Evolutionary conservation across 1,140 invertebrate species (phyloP).

Genomic region (Drosophila guanche): DNA sequence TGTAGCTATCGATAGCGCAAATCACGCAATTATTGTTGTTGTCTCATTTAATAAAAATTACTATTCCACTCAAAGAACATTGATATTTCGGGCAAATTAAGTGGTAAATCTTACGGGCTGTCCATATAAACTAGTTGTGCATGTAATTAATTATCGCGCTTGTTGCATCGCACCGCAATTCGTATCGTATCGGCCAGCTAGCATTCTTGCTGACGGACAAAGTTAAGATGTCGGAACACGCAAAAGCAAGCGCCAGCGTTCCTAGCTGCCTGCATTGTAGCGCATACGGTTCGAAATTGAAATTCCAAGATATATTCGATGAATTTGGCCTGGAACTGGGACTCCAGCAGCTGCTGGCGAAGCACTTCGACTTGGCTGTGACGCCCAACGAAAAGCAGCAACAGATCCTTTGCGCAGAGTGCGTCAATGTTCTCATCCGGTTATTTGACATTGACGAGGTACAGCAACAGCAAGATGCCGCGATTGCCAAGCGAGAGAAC

Average conservation of each 20-base stretch:
- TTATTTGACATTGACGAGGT: slow-evolving; percentile 71
- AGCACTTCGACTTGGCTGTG: slow-evolving; percentile 57
- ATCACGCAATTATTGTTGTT: no score
- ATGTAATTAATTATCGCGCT: not conserved
- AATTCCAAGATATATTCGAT: slow-evolving; percentile 74
- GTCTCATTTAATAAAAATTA: no score
- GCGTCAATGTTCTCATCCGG: slow-evolving; percentile 61
- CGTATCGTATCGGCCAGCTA: slow-evolving; percentile 42
- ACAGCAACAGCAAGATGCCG: slow-evolving; percentile 45
- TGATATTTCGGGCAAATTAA: no score
- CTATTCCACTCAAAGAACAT: no score
- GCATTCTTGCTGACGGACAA: slow-evolving; percentile 47
- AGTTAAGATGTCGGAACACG: slow-evolving; percentile 74
- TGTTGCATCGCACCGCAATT: not conserved
- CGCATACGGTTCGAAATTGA: slow-evolving; percentile 51
- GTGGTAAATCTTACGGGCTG: no score
- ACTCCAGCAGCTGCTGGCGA: slow-evolving; percentile 49
- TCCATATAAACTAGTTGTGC: not conserved
- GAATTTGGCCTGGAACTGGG: slow-evolving; percentile 68
- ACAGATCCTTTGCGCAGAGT: slow-evolving; percentile 62
- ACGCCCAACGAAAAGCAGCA: slow-evolving; percentile 14
- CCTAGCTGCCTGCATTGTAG: slow-evolving; percentile 71
- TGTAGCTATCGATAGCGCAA: no score
- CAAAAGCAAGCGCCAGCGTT: slow-evolving; percentile 16
- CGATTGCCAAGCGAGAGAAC: not conserved